Percentiles rank a stretch among this genome's conserved stretches.
These are phyloP conservation scores for Campylomormyrus tamandua DNA, from an alignment of 2,113 vertebrate species.

Conservation along the genomic window DNA sequence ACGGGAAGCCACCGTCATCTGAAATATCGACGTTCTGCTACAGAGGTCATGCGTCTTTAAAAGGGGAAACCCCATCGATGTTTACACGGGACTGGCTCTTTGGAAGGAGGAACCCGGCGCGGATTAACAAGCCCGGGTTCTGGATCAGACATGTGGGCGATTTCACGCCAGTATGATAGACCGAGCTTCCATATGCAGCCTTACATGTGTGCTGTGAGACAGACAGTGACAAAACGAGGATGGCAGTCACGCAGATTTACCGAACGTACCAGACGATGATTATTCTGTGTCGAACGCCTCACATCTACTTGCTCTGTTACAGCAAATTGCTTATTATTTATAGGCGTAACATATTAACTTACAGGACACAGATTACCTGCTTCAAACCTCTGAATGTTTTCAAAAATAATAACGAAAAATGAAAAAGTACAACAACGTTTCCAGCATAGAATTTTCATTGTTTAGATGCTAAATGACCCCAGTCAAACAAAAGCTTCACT, in stretches of 20 bases:
- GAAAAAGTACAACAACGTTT: not conserved
- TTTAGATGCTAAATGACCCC: not conserved
- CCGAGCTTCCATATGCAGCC: not conserved
- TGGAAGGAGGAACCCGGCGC: not conserved
- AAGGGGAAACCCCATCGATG: not conserved
- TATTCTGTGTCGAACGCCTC: not conserved
- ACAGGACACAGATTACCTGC: not conserved
- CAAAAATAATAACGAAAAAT: not conserved
- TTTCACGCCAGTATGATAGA: not conserved
- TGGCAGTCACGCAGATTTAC: not conserved
- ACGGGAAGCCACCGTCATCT: not conserved
- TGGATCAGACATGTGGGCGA: not conserved
- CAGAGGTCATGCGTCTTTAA: not conserved
- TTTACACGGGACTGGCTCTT: not conserved
- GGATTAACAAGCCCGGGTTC: not conserved
- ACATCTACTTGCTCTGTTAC: not conserved
- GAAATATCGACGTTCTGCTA: constrained; percentile 6
- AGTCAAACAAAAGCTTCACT: not conserved
- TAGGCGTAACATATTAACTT: not conserved
- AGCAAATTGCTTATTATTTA: not conserved
- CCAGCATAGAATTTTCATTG: not conserved
- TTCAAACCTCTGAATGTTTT: not conserved
- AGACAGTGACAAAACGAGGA: not conserved
- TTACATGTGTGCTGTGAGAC: not conserved
- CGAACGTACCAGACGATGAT: not conserved